Conservation (phyloP, 2,113 vertebrate species). For the Phyllopteryx taeniolatus region DNA sequence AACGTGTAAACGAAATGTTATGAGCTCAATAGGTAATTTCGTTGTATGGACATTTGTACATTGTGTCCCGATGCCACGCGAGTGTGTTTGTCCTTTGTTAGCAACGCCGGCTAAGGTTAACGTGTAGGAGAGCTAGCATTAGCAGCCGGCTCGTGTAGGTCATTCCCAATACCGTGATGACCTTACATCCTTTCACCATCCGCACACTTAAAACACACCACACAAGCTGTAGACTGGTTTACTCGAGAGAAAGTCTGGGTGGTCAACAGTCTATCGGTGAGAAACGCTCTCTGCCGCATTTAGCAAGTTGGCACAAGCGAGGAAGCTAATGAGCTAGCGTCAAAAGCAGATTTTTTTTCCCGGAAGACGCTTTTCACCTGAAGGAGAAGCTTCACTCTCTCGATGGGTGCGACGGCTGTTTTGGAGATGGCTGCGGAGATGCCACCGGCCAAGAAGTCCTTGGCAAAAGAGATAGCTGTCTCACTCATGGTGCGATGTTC, state of each 20-base stretch:
- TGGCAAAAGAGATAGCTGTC: conserved; percentile 70
- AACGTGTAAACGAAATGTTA: no score
- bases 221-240: not conserved
- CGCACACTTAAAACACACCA: not conserved
- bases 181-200: conserved; percentile 24
- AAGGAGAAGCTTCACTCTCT: conserved; percentile 85
- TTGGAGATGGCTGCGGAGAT: conserved; percentile 86
- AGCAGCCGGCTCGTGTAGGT: conserved; percentile 57
- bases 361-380: conserved; percentile 66
- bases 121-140: conserved; percentile 35
- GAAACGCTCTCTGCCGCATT: not conserved
- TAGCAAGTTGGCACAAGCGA: not conserved
- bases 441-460: conserved; percentile 84
- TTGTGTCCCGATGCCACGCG: conserved; percentile 6
- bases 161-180: conserved; percentile 49
- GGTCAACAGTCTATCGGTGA: not conserved
- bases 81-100: conserved; percentile 70
- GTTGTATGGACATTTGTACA: conserved; percentile 13
- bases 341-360: not conserved
- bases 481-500: conserved; percentile 65
- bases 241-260: not conserved
- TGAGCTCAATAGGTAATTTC: fast-evolving
- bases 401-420: conserved; percentile 85
- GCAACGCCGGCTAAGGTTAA: conserved; percentile 66
- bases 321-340: conserved; percentile 38